Percentiles rank a stretch among this genome's conserved stretches.
Conservation (phyloP, 2,888 invertebrate species). For the Cheilosia vulpina region DNA sequence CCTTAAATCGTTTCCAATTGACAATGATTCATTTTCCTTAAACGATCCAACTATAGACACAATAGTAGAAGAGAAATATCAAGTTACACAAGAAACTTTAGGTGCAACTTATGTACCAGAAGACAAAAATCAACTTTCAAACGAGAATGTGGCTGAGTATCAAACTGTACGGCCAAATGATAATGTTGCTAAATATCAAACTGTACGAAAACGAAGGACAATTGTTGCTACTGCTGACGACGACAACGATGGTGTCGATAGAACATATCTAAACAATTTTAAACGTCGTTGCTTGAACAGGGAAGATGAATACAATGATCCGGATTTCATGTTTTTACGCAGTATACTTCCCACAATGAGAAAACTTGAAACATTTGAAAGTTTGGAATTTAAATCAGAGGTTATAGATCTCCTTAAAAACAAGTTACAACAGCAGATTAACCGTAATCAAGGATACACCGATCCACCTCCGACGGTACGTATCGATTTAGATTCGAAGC, state of each 20-base stretch:
- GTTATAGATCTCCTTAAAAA: neutral
- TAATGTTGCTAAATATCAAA: neutral
- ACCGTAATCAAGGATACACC: no score
- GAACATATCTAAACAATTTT: neutral
- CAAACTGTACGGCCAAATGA: no score
- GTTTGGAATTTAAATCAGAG: slow-evolving; percentile 8
- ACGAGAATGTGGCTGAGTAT: neutral
- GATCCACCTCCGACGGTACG: no score
- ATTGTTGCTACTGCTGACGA: neutral
- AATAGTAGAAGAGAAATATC: slow-evolving; percentile 6
- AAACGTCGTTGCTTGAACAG: neutral
- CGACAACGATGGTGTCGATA: neutral
- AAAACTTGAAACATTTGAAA: neutral
- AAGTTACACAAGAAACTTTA: neutral
- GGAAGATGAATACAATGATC: slow-evolving; percentile 10
- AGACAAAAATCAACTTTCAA: neutral
- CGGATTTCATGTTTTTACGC: slow-evolving; percentile 8
- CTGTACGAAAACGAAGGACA: neutral
- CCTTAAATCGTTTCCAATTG: neutral
- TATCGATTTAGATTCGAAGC: no score
- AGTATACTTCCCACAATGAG: slow-evolving; percentile 5
- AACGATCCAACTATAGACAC: neutral
- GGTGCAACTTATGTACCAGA: neutral
- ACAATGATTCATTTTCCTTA: neutral
- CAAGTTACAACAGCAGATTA: neutral